Evolutionary conservation across 2,113 vertebrate genomes (phyloP).

Genomic region (Chrysochloris asiatica): DNA sequence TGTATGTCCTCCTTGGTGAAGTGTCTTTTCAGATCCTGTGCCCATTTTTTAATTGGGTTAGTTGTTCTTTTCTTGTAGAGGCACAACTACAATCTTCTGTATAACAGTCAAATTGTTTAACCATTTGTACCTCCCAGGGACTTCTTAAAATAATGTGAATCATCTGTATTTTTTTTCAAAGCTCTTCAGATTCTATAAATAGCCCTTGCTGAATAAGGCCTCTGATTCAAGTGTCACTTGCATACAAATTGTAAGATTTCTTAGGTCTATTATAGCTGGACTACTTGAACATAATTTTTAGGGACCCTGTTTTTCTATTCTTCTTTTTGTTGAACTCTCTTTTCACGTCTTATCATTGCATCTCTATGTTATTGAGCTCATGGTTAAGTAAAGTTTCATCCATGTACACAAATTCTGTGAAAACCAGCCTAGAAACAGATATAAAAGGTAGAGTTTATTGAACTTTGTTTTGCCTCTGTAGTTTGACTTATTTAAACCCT

Average conservation of each 20-base stretch:
- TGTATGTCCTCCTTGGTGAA: too few species aligned
- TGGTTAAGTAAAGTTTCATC: background rate
- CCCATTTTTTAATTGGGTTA: too few species aligned
- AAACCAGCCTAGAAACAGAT: slow-evolving; percentile 30
- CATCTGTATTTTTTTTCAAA: slow-evolving; percentile 43
- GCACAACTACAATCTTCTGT: background rate
- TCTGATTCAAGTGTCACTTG: background rate
- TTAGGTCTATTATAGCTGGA: background rate
- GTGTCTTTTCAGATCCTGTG: too few species aligned
- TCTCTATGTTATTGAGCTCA: background rate
- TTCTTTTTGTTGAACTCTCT: background rate
- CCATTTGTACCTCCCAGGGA: background rate
- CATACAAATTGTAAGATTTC: background rate
- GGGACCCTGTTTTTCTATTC: background rate
- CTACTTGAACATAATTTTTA: background rate
- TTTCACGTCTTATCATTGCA: background rate
- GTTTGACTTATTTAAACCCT: slow-evolving; percentile 43
- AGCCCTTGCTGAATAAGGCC: slow-evolving; percentile 19
- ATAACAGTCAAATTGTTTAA: background rate
- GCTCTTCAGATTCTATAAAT: slow-evolving; percentile 38
- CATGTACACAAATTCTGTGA: background rate
- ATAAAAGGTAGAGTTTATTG: slow-evolving; percentile 4
- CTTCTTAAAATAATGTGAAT: background rate
- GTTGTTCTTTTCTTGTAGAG: too few species aligned
- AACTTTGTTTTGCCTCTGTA: slow-evolving; percentile 45